phyloP scores from a whole-genome alignment of 2,888 invertebrate species.

The Patella ulyssiponensis region DNA sequence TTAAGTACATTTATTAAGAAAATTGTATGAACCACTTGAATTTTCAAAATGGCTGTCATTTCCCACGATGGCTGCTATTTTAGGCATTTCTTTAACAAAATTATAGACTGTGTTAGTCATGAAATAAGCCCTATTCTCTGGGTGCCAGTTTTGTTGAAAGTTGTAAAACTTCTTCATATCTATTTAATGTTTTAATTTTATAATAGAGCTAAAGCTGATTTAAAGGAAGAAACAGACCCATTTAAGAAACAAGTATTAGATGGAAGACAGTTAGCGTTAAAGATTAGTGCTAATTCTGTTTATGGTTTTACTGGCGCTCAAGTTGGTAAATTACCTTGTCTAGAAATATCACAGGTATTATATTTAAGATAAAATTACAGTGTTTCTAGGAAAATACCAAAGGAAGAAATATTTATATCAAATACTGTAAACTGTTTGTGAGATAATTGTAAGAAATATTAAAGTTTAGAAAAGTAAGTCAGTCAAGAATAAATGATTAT shows the following conservation, averaged over 20 bases:
- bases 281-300: conserved; percentile 99
- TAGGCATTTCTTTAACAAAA: background rate
- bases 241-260: conserved; percentile 91
- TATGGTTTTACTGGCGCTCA: conserved; percentile 99
- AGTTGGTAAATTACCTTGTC: conserved; percentile 93
- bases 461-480: too few relatives aligned
- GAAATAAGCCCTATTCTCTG: background rate
- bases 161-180: too few relatives aligned
- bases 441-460: too few relatives aligned
- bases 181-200: background rate
- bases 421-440: too few relatives aligned
- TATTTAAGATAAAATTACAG: too few relatives aligned
- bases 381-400: too few relatives aligned
- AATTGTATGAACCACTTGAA: too few relatives aligned
- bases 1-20: too few relatives aligned
- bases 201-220: conserved; percentile 85
- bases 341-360: conserved; percentile 89
- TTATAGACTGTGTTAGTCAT: background rate
- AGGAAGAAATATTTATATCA: too few relatives aligned
- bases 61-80: too few relatives aligned
- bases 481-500: too few relatives aligned
- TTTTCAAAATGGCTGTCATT: too few relatives aligned
- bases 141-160: background rate
- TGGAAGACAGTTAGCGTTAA: conserved; percentile 96
- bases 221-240: conserved; percentile 96